phyloP scores from a whole-genome alignment of 2,797 vertebrate genomes.

The Graptemys geographica region DNA sequence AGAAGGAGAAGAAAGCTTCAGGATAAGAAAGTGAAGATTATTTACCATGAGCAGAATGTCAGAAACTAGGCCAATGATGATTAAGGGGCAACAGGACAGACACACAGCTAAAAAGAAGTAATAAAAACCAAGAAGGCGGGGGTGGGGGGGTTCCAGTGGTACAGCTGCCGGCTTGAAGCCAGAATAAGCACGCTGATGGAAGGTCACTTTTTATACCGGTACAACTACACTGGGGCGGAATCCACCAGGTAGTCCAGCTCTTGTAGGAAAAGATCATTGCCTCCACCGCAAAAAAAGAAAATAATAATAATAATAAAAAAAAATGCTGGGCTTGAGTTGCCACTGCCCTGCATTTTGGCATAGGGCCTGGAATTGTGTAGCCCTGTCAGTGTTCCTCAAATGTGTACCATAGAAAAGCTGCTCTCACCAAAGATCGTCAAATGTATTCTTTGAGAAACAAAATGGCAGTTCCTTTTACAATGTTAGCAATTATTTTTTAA shows the following conservation, averaged over 20 bases:
- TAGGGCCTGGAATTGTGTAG: too few species aligned
- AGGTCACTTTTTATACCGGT: neutral
- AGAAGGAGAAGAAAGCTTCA: neutral
- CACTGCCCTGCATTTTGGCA: too few species aligned
- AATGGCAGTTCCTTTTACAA: neutral
- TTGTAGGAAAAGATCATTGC: too few species aligned
- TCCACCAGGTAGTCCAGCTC: too few species aligned
- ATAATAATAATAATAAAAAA: too few species aligned
- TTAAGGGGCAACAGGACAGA: neutral
- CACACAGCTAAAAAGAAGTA: neutral
- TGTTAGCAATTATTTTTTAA: neutral
- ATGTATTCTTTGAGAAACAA: neutral
- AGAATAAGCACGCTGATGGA: neutral
- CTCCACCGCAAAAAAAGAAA: too few species aligned
- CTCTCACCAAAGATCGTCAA: neutral
- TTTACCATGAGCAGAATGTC: neutral
- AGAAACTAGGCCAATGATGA: too few species aligned
- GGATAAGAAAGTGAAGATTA: neutral
- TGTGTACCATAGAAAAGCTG: neutral
- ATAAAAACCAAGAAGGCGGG: neutral
- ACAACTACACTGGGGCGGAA: neutral
- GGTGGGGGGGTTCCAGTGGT: neutral
- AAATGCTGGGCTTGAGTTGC: too few species aligned
- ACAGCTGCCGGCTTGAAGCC: neutral
- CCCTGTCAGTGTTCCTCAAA: too few species aligned